A percentile compares a stretch with the other conserved stretches of the same genome.
phyloP scores from a whole-genome alignment of 2,797 vertebrate species.

The Acrossocheilus wenchowensis region DNA sequence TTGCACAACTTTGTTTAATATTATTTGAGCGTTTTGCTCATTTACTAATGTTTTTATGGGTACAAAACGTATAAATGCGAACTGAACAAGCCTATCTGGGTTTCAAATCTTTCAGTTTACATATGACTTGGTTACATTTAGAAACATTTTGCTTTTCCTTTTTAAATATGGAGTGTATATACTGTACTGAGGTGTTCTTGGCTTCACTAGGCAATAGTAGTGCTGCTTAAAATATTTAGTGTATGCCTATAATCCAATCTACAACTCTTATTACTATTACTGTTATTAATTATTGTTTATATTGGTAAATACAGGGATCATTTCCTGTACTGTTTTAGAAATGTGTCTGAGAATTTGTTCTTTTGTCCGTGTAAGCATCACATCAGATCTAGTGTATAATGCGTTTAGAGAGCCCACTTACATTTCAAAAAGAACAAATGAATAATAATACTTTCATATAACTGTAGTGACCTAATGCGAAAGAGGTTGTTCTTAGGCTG shows the following conservation, averaged over 20 bases:
- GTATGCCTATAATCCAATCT: background rate
- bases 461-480: background rate
- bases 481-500: conserved; percentile 33
- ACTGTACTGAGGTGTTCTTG: conserved; percentile 1
- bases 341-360: background rate
- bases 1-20: background rate
- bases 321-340: background rate
- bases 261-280: background rate
- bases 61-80: conserved; percentile 4
- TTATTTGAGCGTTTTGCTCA: background rate
- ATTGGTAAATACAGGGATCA: background rate
- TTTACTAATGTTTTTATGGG: background rate
- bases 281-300: background rate
- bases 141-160: background rate
- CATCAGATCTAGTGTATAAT: background rate
- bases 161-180: conserved; percentile 30
- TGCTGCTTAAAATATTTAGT: background rate
- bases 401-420: background rate
- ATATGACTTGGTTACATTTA: background rate
- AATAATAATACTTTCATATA: too few relatives aligned
- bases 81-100: background rate
- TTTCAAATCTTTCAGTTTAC: background rate
- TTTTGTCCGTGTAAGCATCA: background rate
- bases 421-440: background rate
- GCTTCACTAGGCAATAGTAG: background rate